Base-by-base conservation (phyloP, 2,113 vertebrate genomes). In the Paralichthys olivaceus region DNA sequence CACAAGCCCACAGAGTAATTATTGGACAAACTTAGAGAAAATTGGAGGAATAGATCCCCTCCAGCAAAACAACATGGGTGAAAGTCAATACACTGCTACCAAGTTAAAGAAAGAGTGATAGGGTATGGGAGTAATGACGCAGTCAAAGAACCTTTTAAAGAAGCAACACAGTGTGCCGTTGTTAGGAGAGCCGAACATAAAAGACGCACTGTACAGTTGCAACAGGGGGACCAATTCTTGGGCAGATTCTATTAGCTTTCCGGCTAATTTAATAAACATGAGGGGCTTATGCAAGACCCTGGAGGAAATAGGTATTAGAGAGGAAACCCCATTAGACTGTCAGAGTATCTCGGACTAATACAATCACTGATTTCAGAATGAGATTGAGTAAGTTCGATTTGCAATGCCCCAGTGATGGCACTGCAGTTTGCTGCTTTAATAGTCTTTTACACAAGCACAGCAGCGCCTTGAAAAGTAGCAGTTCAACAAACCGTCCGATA, bases 181-280 rank as follows among this genome's bases (percentile, higher is more conserved):
- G 85, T 91, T 75, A 65, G 77, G 23, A 37, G 43, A 65, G 59
- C 53, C 58, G 58, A 25, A 72, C 72, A 89, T 77, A 87, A 86
- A 70, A 86, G 86, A 72, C 74, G 65, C 80, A 80, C 62, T 91
- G 87, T 86, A 76, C 55, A 40, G 68, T 26, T 8, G 12, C 45
- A 83, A 87, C 77, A 88, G 81, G 83, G 84, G 69, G 29, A 77
- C 64, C 77, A 1, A 87, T 89, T 91, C 82, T 90, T 82, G 51
- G 56, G 69, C 43, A 79, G 85, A 88, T 89, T 85, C 76, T 84
- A 88, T 90, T 92, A 91, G 80, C 77, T 81, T 66, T 75, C 17
- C 11, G 4, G 71, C 87, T 92, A 91, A 94, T 89, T 80, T 32
- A 88, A 94, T 92, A 84, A 85, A 64, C 76, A 65, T 87, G 81